Conservation (phyloP, 2,113 vertebrate genomes). For the Zosterops lateralis region DNA sequence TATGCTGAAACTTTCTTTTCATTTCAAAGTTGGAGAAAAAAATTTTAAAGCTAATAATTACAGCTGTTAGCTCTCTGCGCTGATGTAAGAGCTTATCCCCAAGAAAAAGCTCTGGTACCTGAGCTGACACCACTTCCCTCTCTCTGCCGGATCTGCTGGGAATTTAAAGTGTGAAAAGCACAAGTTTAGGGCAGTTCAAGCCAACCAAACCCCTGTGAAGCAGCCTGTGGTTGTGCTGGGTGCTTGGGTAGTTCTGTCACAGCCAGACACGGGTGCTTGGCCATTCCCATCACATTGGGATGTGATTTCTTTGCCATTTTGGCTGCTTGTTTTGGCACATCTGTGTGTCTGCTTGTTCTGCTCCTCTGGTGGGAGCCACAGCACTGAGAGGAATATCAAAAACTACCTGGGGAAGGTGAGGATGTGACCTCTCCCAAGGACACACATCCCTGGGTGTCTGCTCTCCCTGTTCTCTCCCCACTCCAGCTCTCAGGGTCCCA, state of each 20-base stretch:
- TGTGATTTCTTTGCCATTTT: not conserved
- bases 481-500: not conserved
- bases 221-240: fast-evolving
- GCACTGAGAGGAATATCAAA: fast-evolving
- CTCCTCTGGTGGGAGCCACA: not conserved
- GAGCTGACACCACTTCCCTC: not conserved
- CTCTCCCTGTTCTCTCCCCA: not conserved
- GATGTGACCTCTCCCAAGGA: not conserved
- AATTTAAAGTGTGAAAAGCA: not conserved
- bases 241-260: fast-evolving
- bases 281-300: not conserved
- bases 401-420: not conserved
- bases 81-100: not conserved
- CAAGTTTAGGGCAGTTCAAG: not conserved
- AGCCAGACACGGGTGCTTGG: fast-evolving
- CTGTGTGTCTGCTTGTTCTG: not conserved
- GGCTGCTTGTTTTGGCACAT: not conserved
- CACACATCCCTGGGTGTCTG: fast-evolving
- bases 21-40: not conserved
- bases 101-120: not conserved
- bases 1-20: slow-evolving; percentile 5
- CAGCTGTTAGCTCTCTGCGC: not conserved
- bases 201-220: fast-evolving
- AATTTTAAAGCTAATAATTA: slow-evolving; percentile 7
- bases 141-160: not conserved